A percentile compares a stretch with the other conserved stretches of the same genome.
Evolutionary conservation across 2,797 vertebrate species (phyloP).

Genomic region (Hephaestus fuliginosus): DNA sequence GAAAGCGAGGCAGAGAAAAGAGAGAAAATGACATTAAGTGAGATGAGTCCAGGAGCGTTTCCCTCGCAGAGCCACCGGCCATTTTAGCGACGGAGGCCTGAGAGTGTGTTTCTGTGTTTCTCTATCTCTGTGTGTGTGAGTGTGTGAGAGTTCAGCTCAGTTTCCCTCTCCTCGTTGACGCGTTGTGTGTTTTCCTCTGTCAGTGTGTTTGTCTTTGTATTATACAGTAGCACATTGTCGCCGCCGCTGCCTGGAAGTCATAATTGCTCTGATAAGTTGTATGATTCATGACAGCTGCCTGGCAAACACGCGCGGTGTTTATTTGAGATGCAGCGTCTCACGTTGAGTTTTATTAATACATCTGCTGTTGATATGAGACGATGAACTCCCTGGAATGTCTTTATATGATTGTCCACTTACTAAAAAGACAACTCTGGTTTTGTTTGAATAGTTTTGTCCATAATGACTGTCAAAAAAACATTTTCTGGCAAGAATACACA

Average conservation of each 20-base stretch:
- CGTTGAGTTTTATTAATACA: not conserved
- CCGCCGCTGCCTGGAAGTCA: conserved; percentile 49
- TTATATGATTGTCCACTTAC: not conserved
- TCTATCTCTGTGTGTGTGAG: conserved; percentile 15
- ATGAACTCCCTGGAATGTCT: not conserved
- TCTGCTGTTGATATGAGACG: not conserved
- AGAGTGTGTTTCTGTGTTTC: conserved; percentile 20
- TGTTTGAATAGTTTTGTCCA: not conserved
- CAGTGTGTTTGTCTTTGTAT: conserved; percentile 43
- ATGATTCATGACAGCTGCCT: conserved; percentile 39
- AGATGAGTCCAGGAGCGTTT: conserved; percentile 3
- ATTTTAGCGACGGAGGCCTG: conserved; percentile 66
- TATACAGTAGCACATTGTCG: conserved; percentile 39
- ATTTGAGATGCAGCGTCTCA: not conserved
- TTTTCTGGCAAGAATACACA: not conserved
- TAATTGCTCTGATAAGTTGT: conserved; percentile 54
- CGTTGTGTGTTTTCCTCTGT: conserved; percentile 16
- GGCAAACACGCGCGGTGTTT: not conserved
- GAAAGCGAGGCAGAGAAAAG: not conserved
- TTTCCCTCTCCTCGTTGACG: conserved; percentile 6
- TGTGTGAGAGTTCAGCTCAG: conserved; percentile 18
- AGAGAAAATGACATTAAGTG: conserved; percentile 2
- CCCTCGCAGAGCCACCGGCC: conserved; percentile 36
- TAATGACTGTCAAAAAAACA: not conserved
- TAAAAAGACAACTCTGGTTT: not conserved